A percentile compares a stretch with the other conserved stretches of the same genome.
Evolutionary conservation across 2,113 vertebrate species (phyloP).

Genomic region (Nothoprocta perdicaria): DNA sequence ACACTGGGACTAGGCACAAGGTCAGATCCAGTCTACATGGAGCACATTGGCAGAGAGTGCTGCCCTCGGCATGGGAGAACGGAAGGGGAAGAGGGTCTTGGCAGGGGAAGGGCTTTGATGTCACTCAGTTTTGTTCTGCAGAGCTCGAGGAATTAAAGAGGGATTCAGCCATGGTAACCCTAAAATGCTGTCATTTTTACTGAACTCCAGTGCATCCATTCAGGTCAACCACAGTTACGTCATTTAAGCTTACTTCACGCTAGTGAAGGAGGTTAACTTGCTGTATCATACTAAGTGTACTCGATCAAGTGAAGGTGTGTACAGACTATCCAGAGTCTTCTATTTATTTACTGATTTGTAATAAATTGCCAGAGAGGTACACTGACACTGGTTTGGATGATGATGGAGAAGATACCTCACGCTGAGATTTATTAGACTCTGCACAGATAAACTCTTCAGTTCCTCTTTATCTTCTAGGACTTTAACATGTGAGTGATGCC

Average conservation of each 20-base stretch:
- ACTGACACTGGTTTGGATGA: slow-evolving; percentile 68
- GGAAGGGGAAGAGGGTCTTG: slow-evolving; percentile 77
- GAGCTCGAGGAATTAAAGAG: slow-evolving; percentile 76
- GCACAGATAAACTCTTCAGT: slow-evolving; percentile 74
- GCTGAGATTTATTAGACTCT: slow-evolving; percentile 77
- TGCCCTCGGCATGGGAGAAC: slow-evolving; percentile 68
- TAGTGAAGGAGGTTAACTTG: slow-evolving; percentile 72
- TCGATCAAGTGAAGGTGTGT: slow-evolving; percentile 75
- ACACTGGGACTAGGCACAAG: slow-evolving; percentile 83
- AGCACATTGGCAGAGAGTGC: slow-evolving; percentile 80
- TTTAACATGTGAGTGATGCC: slow-evolving; percentile 78
- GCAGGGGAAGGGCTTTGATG: slow-evolving; percentile 78
- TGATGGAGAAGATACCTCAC: slow-evolving; percentile 76
- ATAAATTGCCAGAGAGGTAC: slow-evolving; percentile 74
- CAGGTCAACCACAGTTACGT: slow-evolving; percentile 70
- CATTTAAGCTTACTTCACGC: slow-evolving; percentile 74
- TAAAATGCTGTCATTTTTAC: slow-evolving; percentile 72
- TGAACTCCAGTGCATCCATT: slow-evolving; percentile 71
- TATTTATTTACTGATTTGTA: slow-evolving; percentile 68
- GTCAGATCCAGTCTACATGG: slow-evolving; percentile 80
- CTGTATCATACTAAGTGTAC: slow-evolving; percentile 78
- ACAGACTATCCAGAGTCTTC: slow-evolving; percentile 73
- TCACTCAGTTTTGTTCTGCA: slow-evolving; percentile 76
- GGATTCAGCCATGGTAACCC: slow-evolving; percentile 72
- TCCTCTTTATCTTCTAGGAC: slow-evolving; percentile 78